Evolutionary conservation across 2,888 invertebrate species (phyloP), one percentile per base, ranked within the genome.

Genomic region (Pachymerium ferrugineum): DNA sequence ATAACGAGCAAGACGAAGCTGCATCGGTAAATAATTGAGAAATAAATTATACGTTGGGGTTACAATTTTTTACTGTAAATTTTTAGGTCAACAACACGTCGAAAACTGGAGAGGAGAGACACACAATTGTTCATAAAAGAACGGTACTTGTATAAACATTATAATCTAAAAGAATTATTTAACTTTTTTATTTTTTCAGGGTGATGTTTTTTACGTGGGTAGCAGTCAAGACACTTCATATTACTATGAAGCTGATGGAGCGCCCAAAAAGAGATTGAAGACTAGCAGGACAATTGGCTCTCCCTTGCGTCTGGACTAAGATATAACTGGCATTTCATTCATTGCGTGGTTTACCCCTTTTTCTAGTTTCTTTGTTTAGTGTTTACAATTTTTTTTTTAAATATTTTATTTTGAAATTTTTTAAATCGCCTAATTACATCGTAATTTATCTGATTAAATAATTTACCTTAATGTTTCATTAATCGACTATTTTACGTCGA

Each of bases 261-360:
- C 62, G 10, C 62, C 62, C 62, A 19, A 10, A 22, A 62, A 62
- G 62, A 62, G 28, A 8, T 28, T 10, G 62, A 62, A 62, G 28
- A 62, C 62, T 28, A 62, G 62, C n/a, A 62, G 62, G 28, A 25
- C 62, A 62, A n/a, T n/a, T n/a, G n/a, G n/a, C n/a, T n/a, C n/a
- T n/a, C n/a, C n/a, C n/a, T n/a, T n/a, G n/a, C n/a, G n/a, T n/a
- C n/a, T n/a, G n/a, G n/a, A n/a, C n/a, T n/a, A n/a, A n/a, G n/a
- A n/a, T n/a, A n/a, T 6, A 38, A 38, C 4, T 12, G 38, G 47
- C 47, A 16, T 54, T 54, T 22, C 19, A 54, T 22, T 10, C 19
- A 54, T n/a, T 62, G 22, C 25, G 22, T 22, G 8, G 10, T 62
- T 62, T 28, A 25, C 1, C 4, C 3, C 10, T 25, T 62, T 62